A percentile compares a stretch with the other conserved stretches of the same genome.
Conservation (phyloP, 2,888 invertebrate genomes). For the Cetonia aurata region DNA sequence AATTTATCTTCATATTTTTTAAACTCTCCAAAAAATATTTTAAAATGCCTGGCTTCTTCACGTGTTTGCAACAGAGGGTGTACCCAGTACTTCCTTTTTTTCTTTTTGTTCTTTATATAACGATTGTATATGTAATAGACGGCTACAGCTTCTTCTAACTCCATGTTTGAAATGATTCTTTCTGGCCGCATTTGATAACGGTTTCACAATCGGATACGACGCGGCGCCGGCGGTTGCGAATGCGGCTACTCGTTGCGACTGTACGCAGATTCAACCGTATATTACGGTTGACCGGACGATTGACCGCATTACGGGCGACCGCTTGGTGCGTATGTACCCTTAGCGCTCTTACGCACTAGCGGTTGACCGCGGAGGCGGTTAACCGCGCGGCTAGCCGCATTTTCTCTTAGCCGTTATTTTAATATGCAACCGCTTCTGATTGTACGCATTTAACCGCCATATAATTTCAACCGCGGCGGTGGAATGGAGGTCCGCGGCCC, state of each 20-base stretch:
- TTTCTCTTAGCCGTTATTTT: too few species aligned
- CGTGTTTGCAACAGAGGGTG: conserved; percentile 22
- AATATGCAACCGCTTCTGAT: too few species aligned
- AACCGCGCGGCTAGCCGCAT: too few species aligned
- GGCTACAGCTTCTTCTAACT: conserved; percentile 18
- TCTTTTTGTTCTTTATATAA: conserved; percentile 19
- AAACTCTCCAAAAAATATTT: conserved; percentile 19
- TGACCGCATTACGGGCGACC: neutral
- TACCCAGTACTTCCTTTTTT: conserved; percentile 7
- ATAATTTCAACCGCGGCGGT: too few species aligned
- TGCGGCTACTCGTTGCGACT: conserved; percentile 9
- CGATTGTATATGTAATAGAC: conserved; percentile 17
- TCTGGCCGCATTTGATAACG: too few species aligned
- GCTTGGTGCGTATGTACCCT: conserved; percentile 9
- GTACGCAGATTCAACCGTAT: conserved; percentile 4
- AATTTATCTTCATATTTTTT: conserved; percentile 22
- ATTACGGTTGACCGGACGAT: neutral
- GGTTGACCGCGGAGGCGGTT: too few species aligned
- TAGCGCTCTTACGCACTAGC: too few species aligned
- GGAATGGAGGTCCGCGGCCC: too few species aligned
- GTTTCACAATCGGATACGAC: conserved; percentile 27
- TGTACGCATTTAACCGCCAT: too few species aligned
- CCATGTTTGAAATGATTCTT: too few species aligned
- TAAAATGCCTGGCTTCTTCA: conserved; percentile 7
- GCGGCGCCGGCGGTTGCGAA: conserved; percentile 12